Evolutionary conservation across 2,113 vertebrate genomes (phyloP).

Genomic region (Phyllopteryx taeniolatus): DNA sequence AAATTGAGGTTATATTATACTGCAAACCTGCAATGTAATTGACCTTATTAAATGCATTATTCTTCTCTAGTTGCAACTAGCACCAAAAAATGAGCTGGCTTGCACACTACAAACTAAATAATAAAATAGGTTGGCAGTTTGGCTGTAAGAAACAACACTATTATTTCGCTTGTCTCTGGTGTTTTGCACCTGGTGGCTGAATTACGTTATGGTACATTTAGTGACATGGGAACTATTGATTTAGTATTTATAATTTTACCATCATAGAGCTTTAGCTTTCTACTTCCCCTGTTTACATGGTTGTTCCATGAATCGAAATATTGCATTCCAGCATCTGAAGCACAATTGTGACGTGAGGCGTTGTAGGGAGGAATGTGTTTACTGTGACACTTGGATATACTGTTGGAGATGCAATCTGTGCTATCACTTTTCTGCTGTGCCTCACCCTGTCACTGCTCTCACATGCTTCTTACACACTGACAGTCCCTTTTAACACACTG

Average conservation of each 20-base stretch:
- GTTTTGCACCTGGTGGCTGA: not conserved
- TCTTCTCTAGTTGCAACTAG: not conserved
- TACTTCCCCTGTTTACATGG: not conserved
- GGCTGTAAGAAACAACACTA: not conserved
- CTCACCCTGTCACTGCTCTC: constrained; percentile 27
- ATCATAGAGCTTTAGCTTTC: not conserved
- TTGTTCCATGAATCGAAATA: not conserved
- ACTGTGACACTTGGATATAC: constrained; percentile 25
- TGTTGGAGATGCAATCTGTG: constrained; percentile 35
- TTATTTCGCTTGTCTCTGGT: not conserved
- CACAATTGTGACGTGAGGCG: not conserved
- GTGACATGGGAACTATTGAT: not conserved
- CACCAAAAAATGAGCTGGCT: no score
- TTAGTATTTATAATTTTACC: not conserved
- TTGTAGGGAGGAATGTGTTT: not conserved
- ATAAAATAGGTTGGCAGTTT: not conserved
- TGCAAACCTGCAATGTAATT: not conserved
- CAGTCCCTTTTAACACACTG: not conserved
- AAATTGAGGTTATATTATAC: not conserved
- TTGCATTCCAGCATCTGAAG: no score
- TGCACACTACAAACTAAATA: no score
- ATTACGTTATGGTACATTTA: not conserved
- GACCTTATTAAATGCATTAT: not conserved
- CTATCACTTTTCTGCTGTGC: constrained; percentile 19
- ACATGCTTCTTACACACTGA: not conserved